Percentiles rank a stretch among this genome's conserved stretches.
These are phyloP conservation scores for Amphipoea oculea DNA, from an alignment of 2,888 invertebrate species.

Conservation along the genomic window DNA sequence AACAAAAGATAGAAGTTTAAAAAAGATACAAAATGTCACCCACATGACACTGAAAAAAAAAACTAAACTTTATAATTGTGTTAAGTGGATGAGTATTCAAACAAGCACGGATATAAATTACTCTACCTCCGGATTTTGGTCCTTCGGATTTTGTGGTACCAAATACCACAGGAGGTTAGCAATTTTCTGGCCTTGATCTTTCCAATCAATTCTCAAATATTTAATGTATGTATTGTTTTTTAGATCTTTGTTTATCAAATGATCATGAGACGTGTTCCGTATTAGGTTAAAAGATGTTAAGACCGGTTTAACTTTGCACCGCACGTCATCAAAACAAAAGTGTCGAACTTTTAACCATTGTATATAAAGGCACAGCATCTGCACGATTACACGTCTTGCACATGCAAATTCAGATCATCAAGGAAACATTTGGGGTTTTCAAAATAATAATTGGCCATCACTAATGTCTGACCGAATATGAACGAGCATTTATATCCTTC, in stretches of 20 bases:
- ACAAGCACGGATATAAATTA: background rate
- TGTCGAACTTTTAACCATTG: background rate
- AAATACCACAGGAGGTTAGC: background rate
- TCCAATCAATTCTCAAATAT: slow-evolving; percentile 45
- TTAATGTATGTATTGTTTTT: slow-evolving; percentile 25
- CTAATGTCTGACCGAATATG: slow-evolving; percentile 38
- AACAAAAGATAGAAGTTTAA: background rate
- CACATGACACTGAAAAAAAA: background rate
- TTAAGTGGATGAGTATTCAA: background rate
- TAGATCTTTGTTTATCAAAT: slow-evolving; percentile 30
- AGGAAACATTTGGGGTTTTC: slow-evolving; percentile 43
- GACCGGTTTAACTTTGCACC: background rate
- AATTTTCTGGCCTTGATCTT: slow-evolving; percentile 32
- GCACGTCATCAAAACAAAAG: background rate
- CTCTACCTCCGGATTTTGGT: background rate
- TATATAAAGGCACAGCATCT: background rate
- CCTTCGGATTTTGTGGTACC: background rate
- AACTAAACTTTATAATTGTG: background rate
- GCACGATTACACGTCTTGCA: slow-evolving; percentile 7
- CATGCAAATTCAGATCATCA: slow-evolving; percentile 29
- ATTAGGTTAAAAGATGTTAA: background rate
- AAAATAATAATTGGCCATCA: slow-evolving; percentile 42
- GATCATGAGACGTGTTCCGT: background rate
- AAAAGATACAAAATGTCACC: background rate
- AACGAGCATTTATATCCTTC: slow-evolving; percentile 62